These are phyloP conservation scores for Achlya flavicornis DNA, from an alignment of 2,888 invertebrate species.

Conservation along the genomic window DNA sequence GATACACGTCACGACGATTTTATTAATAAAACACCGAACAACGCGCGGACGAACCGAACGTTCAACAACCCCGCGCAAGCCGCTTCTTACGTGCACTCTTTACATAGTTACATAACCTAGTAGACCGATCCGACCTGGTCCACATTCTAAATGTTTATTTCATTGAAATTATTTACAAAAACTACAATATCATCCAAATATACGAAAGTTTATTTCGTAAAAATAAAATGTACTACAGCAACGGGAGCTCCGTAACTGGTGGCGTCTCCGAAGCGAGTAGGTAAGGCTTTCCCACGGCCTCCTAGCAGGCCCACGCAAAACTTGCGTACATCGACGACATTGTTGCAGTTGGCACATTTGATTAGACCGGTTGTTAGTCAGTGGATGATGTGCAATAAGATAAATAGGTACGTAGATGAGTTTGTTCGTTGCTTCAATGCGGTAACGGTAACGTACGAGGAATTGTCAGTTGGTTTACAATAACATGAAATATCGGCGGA, in stretches of 20 bases:
- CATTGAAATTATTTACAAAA: background rate
- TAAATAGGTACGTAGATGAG: background rate
- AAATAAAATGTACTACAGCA: conserved; percentile 23
- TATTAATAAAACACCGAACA: conserved; percentile 79
- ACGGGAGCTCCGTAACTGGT: conserved; percentile 59
- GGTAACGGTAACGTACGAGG: background rate
- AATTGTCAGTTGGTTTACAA: background rate
- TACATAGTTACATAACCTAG: conserved; percentile 60
- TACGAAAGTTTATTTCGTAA: conserved; percentile 7
- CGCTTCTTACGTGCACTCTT: conserved; percentile 56
- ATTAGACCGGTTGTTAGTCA: conserved; percentile 25
- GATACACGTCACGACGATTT: conserved; percentile 78
- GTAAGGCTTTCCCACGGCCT: conserved; percentile 73
- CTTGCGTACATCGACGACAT: conserved; percentile 52
- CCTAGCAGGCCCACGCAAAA: conserved; percentile 52
- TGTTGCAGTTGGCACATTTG: conserved; percentile 34
- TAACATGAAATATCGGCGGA: background rate
- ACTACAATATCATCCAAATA: background rate
- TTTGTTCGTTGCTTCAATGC: background rate
- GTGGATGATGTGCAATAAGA: conserved; percentile 26
- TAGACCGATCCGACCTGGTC: conserved; percentile 46
- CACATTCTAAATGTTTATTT: conserved; percentile 30
- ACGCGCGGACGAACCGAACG: conserved; percentile 62
- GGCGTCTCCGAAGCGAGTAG: conserved; percentile 41
- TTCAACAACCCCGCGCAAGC: conserved; percentile 75